Percentiles rank a stretch among this genome's conserved stretches.
Evolutionary conservation across 1,140 invertebrate species (phyloP).

Genomic region (Delia radicum): DNA sequence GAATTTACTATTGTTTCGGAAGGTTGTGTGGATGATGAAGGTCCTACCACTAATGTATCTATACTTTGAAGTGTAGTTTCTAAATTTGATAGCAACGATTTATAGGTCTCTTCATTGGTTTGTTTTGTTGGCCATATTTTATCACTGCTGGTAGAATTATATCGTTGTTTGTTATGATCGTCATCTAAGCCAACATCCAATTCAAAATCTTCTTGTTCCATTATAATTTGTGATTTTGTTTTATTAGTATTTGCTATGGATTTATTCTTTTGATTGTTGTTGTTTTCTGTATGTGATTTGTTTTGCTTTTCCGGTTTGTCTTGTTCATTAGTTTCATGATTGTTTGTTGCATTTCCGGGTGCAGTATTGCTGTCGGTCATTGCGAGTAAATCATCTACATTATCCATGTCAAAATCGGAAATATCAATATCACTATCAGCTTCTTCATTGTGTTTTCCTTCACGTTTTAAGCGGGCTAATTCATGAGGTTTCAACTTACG

Average conservation of each 20-base stretch:
- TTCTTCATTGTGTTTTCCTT: constrained; percentile 34
- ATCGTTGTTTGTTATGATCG: constrained; percentile 33
- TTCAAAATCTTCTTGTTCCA: not conserved
- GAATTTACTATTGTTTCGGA: not conserved
- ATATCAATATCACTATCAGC: constrained; percentile 48
- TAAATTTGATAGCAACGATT: constrained; percentile 36
- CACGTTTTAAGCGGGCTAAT: constrained; percentile 55
- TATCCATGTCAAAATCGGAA: constrained; percentile 47
- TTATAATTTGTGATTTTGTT: not conserved
- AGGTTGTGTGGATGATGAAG: not conserved
- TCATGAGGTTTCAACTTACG: constrained; percentile 71
- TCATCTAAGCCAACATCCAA: constrained; percentile 27
- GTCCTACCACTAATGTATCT: constrained; percentile 43
- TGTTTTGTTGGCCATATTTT: constrained; percentile 49
- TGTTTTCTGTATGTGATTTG: constrained; percentile 7
- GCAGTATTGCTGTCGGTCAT: constrained; percentile 42
- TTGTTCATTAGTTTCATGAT: not conserved
- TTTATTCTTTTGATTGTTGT: not conserved
- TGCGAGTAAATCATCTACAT: constrained; percentile 56
- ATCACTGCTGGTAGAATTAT: constrained; percentile 42
- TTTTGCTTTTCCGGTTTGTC: constrained; percentile 29
- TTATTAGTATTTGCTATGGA: not conserved
- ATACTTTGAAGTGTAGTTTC: constrained; percentile 36
- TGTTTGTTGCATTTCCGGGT: constrained; percentile 21
- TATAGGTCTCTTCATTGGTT: constrained; percentile 32